These are phyloP conservation scores for Temnothorax ravouxi DNA, from an alignment of 2,888 invertebrate species.

Conservation along the genomic window DNA sequence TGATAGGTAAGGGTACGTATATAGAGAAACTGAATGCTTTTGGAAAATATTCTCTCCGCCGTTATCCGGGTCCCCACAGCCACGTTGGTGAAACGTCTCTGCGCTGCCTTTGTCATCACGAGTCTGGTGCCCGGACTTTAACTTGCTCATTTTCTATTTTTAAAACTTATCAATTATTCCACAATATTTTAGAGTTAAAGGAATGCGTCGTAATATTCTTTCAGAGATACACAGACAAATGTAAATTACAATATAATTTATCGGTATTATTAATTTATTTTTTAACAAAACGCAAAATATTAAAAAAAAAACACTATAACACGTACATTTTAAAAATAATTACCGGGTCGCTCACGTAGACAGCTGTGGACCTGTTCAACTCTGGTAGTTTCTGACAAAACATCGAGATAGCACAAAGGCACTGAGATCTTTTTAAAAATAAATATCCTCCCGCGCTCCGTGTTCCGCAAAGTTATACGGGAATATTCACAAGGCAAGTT, in stretches of 20 bases:
- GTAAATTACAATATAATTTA: neutral
- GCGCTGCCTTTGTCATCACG: constrained; percentile 6
- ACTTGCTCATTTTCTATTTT: neutral
- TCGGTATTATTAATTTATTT: neutral
- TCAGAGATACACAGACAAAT: neutral
- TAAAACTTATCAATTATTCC: neutral
- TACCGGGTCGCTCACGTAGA: neutral
- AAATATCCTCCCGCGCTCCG: neutral
- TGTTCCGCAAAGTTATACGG: neutral
- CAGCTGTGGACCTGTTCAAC: neutral
- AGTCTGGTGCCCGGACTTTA: neutral
- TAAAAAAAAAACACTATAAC: neutral
- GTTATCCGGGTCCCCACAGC: constrained; percentile 23
- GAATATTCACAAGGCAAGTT: constrained; percentile 48
- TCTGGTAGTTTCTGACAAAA: neutral
- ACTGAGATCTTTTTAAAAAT: neutral
- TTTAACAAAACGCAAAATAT: neutral
- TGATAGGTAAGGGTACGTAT: constrained; percentile 37
- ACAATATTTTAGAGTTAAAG: neutral
- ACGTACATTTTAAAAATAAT: neutral
- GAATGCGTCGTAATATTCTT: neutral
- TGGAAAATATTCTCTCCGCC: constrained; percentile 51
- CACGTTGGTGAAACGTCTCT: neutral
- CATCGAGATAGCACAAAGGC: neutral
- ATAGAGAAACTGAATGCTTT: constrained; percentile 50